Conservation (phyloP, 2,113 vertebrate species). For the Alethe castanea region DNA sequence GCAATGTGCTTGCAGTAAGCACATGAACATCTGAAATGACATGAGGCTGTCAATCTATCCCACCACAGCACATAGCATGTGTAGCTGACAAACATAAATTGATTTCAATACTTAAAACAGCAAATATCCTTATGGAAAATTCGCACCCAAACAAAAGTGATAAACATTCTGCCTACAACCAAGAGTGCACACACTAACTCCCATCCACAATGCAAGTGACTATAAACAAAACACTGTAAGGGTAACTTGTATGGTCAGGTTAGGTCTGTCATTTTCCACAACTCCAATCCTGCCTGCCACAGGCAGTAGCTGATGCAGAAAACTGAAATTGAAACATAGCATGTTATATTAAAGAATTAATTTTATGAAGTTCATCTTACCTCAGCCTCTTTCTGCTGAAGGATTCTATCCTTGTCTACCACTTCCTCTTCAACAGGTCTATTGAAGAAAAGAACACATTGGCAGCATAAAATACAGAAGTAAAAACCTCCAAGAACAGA, state of each 20-base stretch:
- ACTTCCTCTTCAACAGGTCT: constrained; percentile 89
- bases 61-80: not conserved
- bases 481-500: not conserved
- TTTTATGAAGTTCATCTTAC: constrained; percentile 60
- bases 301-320: not conserved
- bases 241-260: not conserved
- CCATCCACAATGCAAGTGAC: not conserved
- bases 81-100: not conserved
- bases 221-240: not conserved
- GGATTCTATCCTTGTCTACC: constrained; percentile 91
- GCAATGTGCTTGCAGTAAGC: not conserved
- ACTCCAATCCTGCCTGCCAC: not conserved
- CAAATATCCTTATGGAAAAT: not conserved
- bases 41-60: not conserved
- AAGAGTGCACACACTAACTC: not conserved
- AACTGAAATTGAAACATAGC: not conserved
- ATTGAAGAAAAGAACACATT: not conserved
- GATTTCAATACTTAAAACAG: not conserved
- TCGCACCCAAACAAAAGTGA: not conserved
- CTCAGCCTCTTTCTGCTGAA: constrained; percentile 92
- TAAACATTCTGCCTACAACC: not conserved
- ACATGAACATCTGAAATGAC: not conserved
- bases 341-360: not conserved
- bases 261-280: not conserved
- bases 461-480: not conserved